These are phyloP conservation scores for Apantesis nais DNA, from an alignment of 2,888 invertebrate species.

Conservation along the genomic window DNA sequence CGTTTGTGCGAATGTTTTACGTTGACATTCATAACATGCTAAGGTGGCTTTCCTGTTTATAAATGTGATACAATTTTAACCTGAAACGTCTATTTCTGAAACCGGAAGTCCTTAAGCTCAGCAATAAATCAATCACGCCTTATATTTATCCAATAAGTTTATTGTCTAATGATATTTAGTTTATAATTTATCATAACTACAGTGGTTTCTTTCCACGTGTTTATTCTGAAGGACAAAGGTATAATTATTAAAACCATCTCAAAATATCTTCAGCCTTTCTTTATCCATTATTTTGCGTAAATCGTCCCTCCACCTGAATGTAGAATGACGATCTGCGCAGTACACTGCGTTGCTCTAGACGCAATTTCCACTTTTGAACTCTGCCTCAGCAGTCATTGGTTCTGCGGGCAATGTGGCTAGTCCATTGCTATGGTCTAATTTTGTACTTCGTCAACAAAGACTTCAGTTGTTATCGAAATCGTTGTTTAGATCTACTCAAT, in stretches of 20 bases:
- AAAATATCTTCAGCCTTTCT: constrained; percentile 1
- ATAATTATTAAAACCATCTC: constrained; percentile 38
- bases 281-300: constrained; percentile 14
- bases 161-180: not conserved
- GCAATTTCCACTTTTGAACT: not conserved
- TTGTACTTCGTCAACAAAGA: constrained; percentile 25
- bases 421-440: not conserved
- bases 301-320: too few relatives aligned
- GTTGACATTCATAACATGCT: not conserved
- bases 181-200: constrained; percentile 19
- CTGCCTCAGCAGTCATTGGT: not conserved
- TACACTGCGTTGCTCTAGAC: not conserved
- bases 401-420: not conserved
- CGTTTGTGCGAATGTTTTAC: not conserved
- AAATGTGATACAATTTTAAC: not conserved
- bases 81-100: constrained; percentile 3
- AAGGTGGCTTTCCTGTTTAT: constrained; percentile 9
- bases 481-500: constrained; percentile 28
- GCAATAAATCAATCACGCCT: not conserved
- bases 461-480: constrained; percentile 38
- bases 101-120: not conserved
- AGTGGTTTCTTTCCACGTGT: constrained; percentile 15
- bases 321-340: too few relatives aligned
- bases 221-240: constrained; percentile 24
- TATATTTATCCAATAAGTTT: constrained; percentile 1